These are phyloP conservation scores for Centruroides vittatus DNA, from an alignment of 1,140 invertebrate species.

Conservation along the genomic window DNA sequence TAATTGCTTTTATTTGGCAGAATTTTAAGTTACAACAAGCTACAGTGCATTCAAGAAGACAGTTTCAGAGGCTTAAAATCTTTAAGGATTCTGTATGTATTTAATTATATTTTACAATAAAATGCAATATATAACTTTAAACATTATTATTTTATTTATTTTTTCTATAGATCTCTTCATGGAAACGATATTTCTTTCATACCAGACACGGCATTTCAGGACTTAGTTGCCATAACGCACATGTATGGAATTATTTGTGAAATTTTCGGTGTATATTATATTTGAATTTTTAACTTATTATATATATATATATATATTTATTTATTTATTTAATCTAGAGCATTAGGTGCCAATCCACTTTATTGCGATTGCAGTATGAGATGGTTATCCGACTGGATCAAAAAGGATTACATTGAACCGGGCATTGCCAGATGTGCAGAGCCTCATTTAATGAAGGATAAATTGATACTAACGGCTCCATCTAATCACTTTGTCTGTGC, in stretches of 20 bases:
- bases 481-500: conserved; percentile 70
- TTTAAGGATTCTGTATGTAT: conserved; percentile 56
- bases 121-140: background rate
- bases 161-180: conserved; percentile 57
- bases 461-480: conserved; percentile 80
- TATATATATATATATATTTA: conserved; percentile 13
- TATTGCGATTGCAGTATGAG: conserved; percentile 92
- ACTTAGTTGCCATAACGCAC: conserved; percentile 84
- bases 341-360: conserved; percentile 87
- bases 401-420: conserved; percentile 86
- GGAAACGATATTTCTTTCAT: conserved; percentile 92
- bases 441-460: conserved; percentile 76
- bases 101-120: background rate
- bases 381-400: conserved; percentile 96
- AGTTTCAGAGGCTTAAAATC: conserved; percentile 75
- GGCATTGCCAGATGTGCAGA: conserved; percentile 89
- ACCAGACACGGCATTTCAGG: conserved; percentile 84
- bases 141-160: background rate
- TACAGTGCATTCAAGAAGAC: conserved; percentile 82
- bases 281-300: conserved; percentile 8
- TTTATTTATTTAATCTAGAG: conserved; percentile 25
- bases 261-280: background rate
- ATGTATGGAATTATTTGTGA: conserved; percentile 36
- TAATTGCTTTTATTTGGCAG: background rate
- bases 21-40: conserved; percentile 91